Percentiles rank a stretch among this genome's conserved stretches.
Evolutionary conservation across 37 sponge, comb jelly and placozoan species (phyloP).

Genomic region (Haliclona indistincta): DNA sequence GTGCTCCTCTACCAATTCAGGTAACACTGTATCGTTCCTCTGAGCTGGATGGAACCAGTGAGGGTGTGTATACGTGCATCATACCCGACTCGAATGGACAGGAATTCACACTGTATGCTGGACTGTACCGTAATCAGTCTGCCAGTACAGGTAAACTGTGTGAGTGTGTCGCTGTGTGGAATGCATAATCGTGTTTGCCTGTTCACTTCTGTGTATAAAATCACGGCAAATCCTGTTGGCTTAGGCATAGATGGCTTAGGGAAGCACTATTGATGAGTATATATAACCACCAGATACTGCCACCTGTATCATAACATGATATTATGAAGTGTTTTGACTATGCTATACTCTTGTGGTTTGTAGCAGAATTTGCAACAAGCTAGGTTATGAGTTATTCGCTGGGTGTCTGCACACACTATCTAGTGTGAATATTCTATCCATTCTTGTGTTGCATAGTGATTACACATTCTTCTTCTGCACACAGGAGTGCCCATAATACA

Average conservation of each 20-base stretch:
- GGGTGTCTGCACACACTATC: neutral
- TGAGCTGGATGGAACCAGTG: no score
- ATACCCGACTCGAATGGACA: conserved; percentile 9
- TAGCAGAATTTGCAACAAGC: neutral
- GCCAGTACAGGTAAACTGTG: neutral
- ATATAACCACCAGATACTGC: no score
- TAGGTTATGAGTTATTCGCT: neutral
- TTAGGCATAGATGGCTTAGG: no score
- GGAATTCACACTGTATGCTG: conserved; percentile 15
- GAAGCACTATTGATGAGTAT: no score
- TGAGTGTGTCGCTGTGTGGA: neutral
- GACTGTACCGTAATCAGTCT: conserved; percentile 11
- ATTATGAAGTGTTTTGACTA: neutral
- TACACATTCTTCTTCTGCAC: neutral
- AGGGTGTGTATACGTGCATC: conserved; percentile 41
- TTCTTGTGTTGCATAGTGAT: neutral
- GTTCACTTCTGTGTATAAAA: neutral
- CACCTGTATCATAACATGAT: no score
- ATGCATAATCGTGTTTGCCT: neutral
- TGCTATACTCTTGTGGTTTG: neutral
- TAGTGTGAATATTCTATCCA: neutral
- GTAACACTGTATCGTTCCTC: no score
- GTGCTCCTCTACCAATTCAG: no score
- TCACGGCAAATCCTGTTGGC: neutral
- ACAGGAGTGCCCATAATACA: conserved; percentile 34